A percentile compares a stretch with the other conserved stretches of the same genome.
Evolutionary conservation across 2,113 vertebrate species (phyloP).

Genomic region (Lophius piscatorius): DNA sequence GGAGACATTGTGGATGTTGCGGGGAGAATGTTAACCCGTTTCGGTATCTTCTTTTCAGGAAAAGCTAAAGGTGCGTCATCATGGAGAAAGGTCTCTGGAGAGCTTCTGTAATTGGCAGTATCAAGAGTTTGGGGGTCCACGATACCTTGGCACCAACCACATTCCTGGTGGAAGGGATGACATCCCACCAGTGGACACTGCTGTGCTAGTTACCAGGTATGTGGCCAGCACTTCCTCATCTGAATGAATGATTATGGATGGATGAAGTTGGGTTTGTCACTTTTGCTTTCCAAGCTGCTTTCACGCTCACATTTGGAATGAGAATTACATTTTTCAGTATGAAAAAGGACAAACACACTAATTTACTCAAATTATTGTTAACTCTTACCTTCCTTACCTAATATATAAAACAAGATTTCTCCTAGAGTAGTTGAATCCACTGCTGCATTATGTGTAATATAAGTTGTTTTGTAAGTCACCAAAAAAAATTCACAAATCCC

Average conservation of each 20-base stretch:
- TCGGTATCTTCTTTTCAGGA: conserved; percentile 77
- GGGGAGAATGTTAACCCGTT: no score
- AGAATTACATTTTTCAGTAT: no score
- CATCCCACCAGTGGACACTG: conserved; percentile 87
- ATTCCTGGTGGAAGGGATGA: conserved; percentile 90
- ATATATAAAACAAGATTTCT: no score
- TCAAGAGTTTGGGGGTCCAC: conserved; percentile 87
- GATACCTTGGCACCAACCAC: conserved; percentile 90
- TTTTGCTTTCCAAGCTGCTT: background rate
- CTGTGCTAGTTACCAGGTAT: conserved; percentile 96
- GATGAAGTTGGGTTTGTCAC: background rate
- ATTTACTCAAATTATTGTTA: no score
- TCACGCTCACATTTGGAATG: background rate
- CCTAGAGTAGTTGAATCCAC: no score
- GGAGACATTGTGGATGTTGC: no score
- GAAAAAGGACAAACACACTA: no score
- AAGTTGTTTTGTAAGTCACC: no score
- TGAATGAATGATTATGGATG: background rate
- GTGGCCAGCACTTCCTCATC: background rate
- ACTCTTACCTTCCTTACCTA: no score
- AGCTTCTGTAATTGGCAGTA: conserved; percentile 99
- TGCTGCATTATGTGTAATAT: no score
- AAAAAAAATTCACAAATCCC: no score
- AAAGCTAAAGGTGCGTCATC: conserved; percentile 90
- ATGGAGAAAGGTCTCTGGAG: conserved; percentile 92